phyloP scores from a whole-genome alignment of 2,113 vertebrate genomes.

The Thamnaconus septentrionalis region DNA sequence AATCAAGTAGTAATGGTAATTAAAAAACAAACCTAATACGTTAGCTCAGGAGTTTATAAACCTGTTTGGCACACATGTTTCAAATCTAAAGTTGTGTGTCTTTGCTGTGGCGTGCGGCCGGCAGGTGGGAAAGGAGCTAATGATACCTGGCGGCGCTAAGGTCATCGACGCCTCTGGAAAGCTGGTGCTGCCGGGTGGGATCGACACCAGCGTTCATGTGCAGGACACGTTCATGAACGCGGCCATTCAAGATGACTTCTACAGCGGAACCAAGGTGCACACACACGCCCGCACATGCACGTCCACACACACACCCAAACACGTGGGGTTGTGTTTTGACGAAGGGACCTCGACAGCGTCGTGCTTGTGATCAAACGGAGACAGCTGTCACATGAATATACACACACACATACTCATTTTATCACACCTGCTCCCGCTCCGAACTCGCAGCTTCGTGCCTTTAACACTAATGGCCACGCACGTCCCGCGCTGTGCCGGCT shows the following conservation, averaged over 20 bases:
- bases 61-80: not conserved
- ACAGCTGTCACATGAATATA: constrained; percentile 37
- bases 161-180: constrained; percentile 96
- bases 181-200: constrained; percentile 92
- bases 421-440: constrained; percentile 2
- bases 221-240: constrained; percentile 97
- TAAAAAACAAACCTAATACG: too few species aligned
- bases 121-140: constrained; percentile 91
- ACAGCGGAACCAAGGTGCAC: constrained; percentile 93
- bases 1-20: not conserved
- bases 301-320: constrained; percentile 27
- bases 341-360: not conserved
- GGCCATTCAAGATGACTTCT: constrained; percentile 92
- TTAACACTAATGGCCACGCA: too few species aligned
- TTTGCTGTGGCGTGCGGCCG: not conserved
- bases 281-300: constrained; percentile 23
- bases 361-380: constrained; percentile 31
- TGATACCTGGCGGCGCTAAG: constrained; percentile 96
- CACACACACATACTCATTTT: constrained; percentile 5
- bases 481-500: too few species aligned
- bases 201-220: constrained; percentile 95
- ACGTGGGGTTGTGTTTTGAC: not conserved
- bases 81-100: not conserved
- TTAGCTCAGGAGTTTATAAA: too few species aligned
- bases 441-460: too few species aligned